Evolutionary conservation across 2,888 invertebrate species (phyloP), one percentile per base, ranked within the genome.

Genomic region (Coleophora flavipennella): DNA sequence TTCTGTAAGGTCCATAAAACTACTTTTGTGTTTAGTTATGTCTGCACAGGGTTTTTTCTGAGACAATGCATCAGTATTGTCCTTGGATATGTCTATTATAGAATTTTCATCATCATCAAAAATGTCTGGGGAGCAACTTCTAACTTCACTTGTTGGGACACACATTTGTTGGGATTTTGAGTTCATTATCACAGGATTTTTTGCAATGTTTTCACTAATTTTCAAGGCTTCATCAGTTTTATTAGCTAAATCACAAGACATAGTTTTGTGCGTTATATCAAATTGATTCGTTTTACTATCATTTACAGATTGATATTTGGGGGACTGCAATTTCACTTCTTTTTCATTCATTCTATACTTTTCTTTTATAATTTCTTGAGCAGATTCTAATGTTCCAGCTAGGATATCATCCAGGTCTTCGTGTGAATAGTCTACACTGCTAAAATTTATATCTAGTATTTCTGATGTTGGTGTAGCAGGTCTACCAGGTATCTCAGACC

Each of bases 401-500:
- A 85, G 54, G 26, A 85, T 51, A 13, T 56, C 43, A 51, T 81
- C 74, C 35, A 85, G 45, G 46, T 84, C 75, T 43, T 70, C 59
- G 44, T 76, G 71, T 13, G 71, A 62, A 48, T 62, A 78, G 41
- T 67, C 51, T 36, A 73, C 62, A 46, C 74, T 65, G 53, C 60
- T 66, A 36, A 83, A 65, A 46, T 67, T 58, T 47, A 71, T 59
- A 35, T 45, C 48, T 20, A 38, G 44, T 34, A 42, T 32, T 35
- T 64, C 46, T 41, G 44, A 45, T 26, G 54, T 48, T 1, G 90
- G 91, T 38, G 89, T 87, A 9, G 57, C 51, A 36, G 89, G 89
- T 41, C 91, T 75, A 0, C 91, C 91, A 3, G 88, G 88, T 53
- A 91, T 91, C 35, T 73, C 56, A 14, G 72, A 62, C 89, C 90